phyloP scores from a whole-genome alignment of 2,113 vertebrate genomes.

The Heliornis fulica region DNA sequence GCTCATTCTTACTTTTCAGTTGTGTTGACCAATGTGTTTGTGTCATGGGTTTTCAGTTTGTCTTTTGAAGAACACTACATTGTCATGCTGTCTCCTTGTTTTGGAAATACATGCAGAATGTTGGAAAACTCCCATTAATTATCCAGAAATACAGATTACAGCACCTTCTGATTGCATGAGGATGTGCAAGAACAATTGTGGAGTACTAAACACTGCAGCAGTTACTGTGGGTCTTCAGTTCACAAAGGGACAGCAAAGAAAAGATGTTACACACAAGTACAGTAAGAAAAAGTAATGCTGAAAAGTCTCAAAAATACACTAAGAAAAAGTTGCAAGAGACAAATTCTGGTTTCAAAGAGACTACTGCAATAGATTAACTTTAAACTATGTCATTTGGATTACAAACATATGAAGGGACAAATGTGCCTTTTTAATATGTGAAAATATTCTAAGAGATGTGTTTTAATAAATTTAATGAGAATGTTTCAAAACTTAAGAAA shows the following conservation, averaged over 20 bases:
- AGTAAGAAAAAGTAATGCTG: neutral
- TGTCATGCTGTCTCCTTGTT: neutral
- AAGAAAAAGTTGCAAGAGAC: neutral
- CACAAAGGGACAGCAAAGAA: neutral
- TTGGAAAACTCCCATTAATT: neutral
- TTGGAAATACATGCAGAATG: neutral
- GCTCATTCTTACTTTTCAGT: neutral
- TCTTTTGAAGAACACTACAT: neutral
- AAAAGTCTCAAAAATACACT: neutral
- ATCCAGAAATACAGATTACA: neutral
- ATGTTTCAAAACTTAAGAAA: neutral
- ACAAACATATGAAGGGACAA: neutral
- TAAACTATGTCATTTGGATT: neutral
- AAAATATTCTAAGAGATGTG: neutral
- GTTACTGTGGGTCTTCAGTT: neutral
- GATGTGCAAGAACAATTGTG: neutral
- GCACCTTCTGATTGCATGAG: neutral
- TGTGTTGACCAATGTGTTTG: neutral
- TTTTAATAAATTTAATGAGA: neutral
- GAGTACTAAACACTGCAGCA: neutral
- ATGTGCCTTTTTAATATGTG: neutral
- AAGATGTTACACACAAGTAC: neutral
- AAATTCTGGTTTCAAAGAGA: neutral
- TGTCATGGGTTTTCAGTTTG: neutral
- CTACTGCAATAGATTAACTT: neutral